Evolutionary conservation across 2,113 vertebrate genomes (phyloP).

Genomic region (Rhagologus leucostigma): DNA sequence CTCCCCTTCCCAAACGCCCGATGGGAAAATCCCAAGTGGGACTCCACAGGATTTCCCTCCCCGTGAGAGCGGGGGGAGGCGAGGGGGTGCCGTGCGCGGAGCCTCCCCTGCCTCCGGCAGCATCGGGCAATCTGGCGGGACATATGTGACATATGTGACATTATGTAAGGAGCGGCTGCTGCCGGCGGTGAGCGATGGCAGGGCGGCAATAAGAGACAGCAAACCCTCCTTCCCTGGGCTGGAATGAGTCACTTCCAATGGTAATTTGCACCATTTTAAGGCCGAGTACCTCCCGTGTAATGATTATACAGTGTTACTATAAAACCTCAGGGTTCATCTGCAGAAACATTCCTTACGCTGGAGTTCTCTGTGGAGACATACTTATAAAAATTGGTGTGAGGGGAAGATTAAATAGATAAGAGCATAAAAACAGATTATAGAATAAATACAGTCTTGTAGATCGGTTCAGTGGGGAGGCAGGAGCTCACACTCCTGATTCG

Average conservation of each 20-base stretch:
- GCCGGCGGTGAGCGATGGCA: background rate
- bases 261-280: background rate
- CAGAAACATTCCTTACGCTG: background rate
- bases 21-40: background rate
- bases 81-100: background rate
- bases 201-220: background rate
- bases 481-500: background rate
- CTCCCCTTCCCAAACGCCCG: too few species aligned
- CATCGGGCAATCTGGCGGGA: background rate
- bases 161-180: constrained; percentile 14
- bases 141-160: background rate
- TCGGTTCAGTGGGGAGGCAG: background rate
- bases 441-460: background rate
- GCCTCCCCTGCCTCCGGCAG: background rate
- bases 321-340: constrained; percentile 18
- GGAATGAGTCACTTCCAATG: background rate
- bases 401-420: constrained; percentile 37
- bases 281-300: background rate
- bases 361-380: background rate
- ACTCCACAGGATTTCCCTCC: background rate
- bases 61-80: background rate
- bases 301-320: background rate
- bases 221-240: background rate
- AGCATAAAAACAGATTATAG: constrained; percentile 33
- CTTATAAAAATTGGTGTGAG: background rate